These are phyloP conservation scores for Enteromius viviparus DNA, from an alignment of 2,797 vertebrate genomes.

Conservation along the genomic window DNA sequence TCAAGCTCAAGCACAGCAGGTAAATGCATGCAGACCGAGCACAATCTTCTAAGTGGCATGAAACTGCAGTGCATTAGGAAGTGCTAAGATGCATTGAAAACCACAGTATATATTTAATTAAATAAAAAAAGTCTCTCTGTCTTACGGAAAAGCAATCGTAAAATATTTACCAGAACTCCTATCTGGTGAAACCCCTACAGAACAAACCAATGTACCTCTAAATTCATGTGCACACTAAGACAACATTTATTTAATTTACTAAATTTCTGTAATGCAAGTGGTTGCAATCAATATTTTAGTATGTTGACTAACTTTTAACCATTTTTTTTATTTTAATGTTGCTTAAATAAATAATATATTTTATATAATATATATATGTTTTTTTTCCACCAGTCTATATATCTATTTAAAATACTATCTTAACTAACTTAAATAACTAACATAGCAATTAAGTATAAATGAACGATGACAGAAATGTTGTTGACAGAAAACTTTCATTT, in stretches of 20 bases:
- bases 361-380: too few relatives aligned
- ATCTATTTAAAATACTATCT: background rate
- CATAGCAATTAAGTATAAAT: too few relatives aligned
- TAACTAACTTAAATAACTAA: background rate
- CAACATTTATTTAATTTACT: too few relatives aligned
- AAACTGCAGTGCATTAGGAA: constrained; percentile 21
- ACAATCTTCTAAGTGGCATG: constrained; percentile 48
- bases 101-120: background rate
- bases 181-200: background rate
- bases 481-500: background rate
- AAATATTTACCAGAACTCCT: constrained; percentile 8
- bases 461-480: background rate
- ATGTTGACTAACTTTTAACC: too few relatives aligned
- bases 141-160: background rate
- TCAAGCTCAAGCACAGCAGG: constrained; percentile 50
- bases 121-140: background rate
- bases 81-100: background rate
- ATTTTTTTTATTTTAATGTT: too few relatives aligned
- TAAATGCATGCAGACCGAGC: constrained; percentile 29
- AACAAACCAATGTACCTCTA: constrained; percentile 45
- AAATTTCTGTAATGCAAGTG: too few relatives aligned
- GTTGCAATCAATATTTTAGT: too few relatives aligned
- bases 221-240: background rate
- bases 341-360: too few relatives aligned
- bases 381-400: background rate